These are phyloP conservation scores for Halcyon smyrnensis DNA, from an alignment of 2,797 vertebrate genomes.

Conservation along the genomic window DNA sequence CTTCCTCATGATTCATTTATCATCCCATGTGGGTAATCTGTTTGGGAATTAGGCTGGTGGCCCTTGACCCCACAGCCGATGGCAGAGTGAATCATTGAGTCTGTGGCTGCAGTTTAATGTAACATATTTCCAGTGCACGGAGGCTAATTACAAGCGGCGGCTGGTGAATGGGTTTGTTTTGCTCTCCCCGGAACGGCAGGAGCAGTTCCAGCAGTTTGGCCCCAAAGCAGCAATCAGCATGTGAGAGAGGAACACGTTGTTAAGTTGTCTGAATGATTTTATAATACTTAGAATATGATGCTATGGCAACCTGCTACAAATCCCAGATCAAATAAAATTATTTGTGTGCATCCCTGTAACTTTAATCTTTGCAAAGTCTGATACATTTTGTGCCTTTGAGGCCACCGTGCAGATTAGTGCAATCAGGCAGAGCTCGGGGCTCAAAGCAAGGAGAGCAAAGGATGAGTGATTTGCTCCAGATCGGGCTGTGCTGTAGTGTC, in stretches of 20 bases:
- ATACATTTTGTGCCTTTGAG: conserved; percentile 33
- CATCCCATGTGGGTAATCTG: background rate
- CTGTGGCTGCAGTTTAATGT: background rate
- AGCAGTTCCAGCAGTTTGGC: conserved; percentile 42
- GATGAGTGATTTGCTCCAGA: conserved; percentile 10
- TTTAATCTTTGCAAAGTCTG: conserved; percentile 44
- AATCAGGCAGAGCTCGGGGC: conserved; percentile 16
- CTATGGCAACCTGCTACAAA: conserved; percentile 71
- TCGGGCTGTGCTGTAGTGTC: background rate
- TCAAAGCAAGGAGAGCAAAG: conserved; percentile 30
- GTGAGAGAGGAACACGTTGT: conserved; percentile 53
- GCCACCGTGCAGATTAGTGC: background rate
- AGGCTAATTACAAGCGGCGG: background rate
- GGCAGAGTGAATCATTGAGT: background rate
- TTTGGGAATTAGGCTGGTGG: background rate
- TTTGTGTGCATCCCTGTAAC: conserved; percentile 42
- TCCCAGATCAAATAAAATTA: conserved; percentile 55
- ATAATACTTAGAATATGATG: conserved; percentile 43
- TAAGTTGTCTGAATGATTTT: conserved; percentile 48
- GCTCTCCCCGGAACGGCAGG: background rate
- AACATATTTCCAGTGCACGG: background rate
- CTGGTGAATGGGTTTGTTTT: conserved; percentile 19
- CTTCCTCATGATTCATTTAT: background rate
- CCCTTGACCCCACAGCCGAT: background rate
- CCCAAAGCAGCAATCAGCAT: conserved; percentile 18